These are phyloP conservation scores for Onchidella celtica DNA, from an alignment of 2,888 invertebrate species.

Conservation along the genomic window DNA sequence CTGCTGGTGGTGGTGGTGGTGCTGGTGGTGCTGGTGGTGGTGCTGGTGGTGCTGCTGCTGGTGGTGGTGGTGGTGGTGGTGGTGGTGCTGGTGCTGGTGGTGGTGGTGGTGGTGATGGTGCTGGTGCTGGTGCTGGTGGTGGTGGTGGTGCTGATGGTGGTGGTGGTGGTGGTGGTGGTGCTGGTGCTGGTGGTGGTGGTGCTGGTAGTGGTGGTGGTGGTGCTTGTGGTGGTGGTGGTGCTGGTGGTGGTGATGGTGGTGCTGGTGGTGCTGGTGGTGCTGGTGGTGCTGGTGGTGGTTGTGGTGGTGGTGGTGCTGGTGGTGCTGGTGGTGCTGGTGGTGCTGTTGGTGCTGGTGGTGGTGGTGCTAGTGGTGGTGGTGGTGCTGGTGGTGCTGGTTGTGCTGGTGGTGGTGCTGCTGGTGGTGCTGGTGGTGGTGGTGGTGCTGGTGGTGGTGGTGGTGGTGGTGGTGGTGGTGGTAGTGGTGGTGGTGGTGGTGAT, in stretches of 20 bases:
- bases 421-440: slow-evolving; percentile 2
- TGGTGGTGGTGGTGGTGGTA: slow-evolving; percentile 14
- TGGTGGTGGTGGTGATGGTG: slow-evolving; percentile 1
- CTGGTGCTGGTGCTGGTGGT: neutral
- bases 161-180: neutral
- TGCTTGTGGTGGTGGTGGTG: slow-evolving; percentile 5
- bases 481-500: neutral
- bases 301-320: no score
- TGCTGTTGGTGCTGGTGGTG: no score
- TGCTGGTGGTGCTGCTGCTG: neutral
- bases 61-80: neutral
- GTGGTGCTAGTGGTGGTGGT: no score
- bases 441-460: slow-evolving; percentile 17
- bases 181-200: neutral
- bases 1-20: slow-evolving; percentile 13
- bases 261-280: neutral
- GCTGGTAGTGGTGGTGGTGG: no score
- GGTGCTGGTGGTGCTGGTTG: neutral
- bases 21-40: neutral
- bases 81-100: neutral
- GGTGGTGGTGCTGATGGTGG: no score
- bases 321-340: neutral
- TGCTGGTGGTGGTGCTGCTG: neutral
- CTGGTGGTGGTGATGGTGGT: neutral
- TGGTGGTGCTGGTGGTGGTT: no score